Evolutionary conservation across 53 echinoderm and acorn worm genomes (phyloP).

Genomic region (Paracentrotus lividus): DNA sequence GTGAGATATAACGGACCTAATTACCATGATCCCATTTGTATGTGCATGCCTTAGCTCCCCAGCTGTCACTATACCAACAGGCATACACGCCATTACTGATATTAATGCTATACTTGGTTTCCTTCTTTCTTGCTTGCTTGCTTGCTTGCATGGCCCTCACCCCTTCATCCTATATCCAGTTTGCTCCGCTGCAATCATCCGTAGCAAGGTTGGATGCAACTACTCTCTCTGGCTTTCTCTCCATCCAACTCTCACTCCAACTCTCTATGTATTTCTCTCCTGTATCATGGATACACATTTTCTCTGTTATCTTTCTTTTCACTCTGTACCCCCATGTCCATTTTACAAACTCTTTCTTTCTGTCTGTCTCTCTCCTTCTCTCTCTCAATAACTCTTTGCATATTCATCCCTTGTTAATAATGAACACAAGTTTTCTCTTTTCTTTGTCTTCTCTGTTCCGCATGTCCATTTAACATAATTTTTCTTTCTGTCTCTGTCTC

Average conservation of each 20-base stretch:
- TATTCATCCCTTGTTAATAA: too few species aligned
- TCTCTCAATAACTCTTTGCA: too few species aligned
- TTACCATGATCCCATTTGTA: constrained; percentile 61
- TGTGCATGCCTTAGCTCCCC: constrained; percentile 22
- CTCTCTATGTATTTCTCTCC: not conserved
- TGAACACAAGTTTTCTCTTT: not conserved
- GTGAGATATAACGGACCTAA: constrained; percentile 13
- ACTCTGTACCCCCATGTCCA: too few species aligned
- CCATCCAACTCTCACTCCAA: not conserved
- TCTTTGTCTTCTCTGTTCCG: not conserved
- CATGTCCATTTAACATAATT: not conserved
- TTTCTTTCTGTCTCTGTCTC: not conserved
- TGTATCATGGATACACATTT: not conserved
- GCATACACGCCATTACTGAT: constrained; percentile 46
- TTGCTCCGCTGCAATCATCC: not conserved
- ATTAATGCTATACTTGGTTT: constrained; percentile 57
- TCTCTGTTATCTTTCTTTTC: not conserved
- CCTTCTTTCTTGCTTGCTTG: too few species aligned
- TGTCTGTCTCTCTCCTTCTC: not conserved
- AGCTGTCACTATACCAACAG: constrained; percentile 70
- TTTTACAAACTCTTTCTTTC: constrained; percentile 13
- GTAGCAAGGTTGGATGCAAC: not conserved
- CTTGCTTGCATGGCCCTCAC: too few species aligned
- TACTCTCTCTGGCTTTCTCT: not conserved
- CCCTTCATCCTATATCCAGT: not conserved